Base-by-base conservation (phyloP, 2,113 vertebrate genomes). In the Plecotus auritus region DNA sequence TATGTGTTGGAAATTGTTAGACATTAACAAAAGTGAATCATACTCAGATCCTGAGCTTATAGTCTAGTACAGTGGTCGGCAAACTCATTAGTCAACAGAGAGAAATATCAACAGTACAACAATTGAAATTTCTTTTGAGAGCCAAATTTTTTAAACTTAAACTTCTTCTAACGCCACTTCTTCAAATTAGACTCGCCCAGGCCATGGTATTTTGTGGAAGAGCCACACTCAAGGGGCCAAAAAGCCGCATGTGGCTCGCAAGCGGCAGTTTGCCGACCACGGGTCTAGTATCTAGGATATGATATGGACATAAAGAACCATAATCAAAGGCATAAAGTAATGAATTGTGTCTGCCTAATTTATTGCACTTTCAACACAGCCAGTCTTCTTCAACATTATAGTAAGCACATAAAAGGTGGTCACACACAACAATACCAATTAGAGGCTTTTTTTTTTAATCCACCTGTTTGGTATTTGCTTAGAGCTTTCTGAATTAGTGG, bases 21-120 rank as follows among this genome's bases (percentile, higher is more conserved):
- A 92, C 1, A 61, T 35, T 84, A 88, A 88, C 45, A 91, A 72
- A 96, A 77, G 40, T 51, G 40, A 93, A 54, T 85, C 35, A 86
- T 70, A 49, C 13, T 73, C 22, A 85, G 28, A 80, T 77, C 1
- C 61, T 69, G 47, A 82, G 28, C 10, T 90, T 78, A 59, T 9
- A 47, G 54, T 26, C n/a, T 40, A 40, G 37, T 40, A 40, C 37
- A 40, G 37, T 40, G 37, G 37, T 40, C 37, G 37, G 37, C 37
- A 40, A 40, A 40, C 37, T 40, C 37, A 40, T 40, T 40, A 40
- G 37, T 40, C 37, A 40, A 40, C 37, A 40, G 37, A 40, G 37
- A 3, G 37, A 40, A 40, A 40, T 40, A 40, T 40, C 37, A 40
- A 40, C 37, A 40, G 37, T 40, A 40, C 37, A 40, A 40, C 37